phyloP scores from a whole-genome alignment of 2,888 invertebrate species.

The Portevinia maculata region DNA sequence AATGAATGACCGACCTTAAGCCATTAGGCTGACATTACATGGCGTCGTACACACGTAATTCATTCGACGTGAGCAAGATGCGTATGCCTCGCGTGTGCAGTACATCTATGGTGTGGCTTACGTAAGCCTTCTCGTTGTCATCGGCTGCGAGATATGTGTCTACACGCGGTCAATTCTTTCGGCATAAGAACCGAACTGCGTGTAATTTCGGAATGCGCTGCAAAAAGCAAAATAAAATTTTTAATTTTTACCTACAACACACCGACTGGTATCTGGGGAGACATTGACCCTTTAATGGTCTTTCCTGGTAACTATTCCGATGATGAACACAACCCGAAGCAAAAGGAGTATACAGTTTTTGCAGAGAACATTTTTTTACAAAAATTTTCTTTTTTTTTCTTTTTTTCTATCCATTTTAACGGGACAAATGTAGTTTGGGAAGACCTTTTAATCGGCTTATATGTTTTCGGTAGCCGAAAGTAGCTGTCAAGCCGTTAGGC shows the following conservation, averaged over 20 bases:
- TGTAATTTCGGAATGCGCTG: constrained; percentile 53
- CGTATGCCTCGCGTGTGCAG: not conserved
- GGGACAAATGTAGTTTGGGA: constrained; percentile 13
- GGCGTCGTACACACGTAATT: constrained; percentile 64
- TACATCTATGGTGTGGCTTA: constrained; percentile 19
- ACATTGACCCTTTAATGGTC: constrained; percentile 71
- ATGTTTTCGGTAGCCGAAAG: constrained; percentile 39
- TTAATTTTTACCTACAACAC: constrained; percentile 24
- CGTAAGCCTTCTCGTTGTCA: constrained; percentile 29
- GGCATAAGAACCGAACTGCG: constrained; percentile 43
- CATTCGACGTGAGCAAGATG: constrained; percentile 45
- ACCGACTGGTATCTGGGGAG: constrained; percentile 40
- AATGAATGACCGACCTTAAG: constrained; percentile 73
- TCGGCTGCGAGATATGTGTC: constrained; percentile 10
- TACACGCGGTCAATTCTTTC: constrained; percentile 14
- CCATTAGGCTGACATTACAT: constrained; percentile 69
- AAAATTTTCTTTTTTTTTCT: no score
- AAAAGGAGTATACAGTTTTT: constrained; percentile 29
- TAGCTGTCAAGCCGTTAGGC: constrained; percentile 44
- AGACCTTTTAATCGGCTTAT: constrained; percentile 46
- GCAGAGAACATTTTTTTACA: constrained; percentile 38
- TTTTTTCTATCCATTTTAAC: constrained; percentile 21
- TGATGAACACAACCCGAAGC: constrained; percentile 30
- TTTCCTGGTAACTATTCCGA: constrained; percentile 35
- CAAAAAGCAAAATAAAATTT: constrained; percentile 29